Percentiles rank a stretch among this genome's conserved stretches.
Conservation (phyloP, 1,140 invertebrate genomes). For the Eciton burchellii region DNA sequence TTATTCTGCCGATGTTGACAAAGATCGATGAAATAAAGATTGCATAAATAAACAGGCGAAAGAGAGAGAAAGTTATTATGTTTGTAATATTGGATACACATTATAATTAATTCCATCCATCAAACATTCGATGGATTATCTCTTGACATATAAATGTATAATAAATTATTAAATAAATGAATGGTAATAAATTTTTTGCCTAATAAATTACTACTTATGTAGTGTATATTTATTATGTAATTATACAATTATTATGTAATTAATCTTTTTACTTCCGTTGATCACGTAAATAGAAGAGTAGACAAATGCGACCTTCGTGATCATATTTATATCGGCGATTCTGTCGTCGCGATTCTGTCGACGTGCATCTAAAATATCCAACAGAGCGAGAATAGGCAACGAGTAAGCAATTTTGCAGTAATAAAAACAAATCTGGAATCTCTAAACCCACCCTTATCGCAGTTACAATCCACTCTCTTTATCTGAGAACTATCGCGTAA, state of each 20-base stretch:
- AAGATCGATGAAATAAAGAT: slow-evolving; percentile 17
- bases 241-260: too few species aligned
- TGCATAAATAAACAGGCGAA: neutral
- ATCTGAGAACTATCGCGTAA: neutral
- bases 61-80: neutral
- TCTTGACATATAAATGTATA: slow-evolving; percentile 12
- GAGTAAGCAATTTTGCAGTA: neutral
- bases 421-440: neutral
- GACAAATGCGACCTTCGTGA: neutral
- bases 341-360: neutral
- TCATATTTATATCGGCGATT: neutral
- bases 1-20: neutral
- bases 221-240: neutral
- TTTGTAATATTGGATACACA: slow-evolving; percentile 31
- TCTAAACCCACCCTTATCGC: neutral
- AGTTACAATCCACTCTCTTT: neutral
- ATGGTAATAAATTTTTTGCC: slow-evolving; percentile 8
- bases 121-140: neutral
- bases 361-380: neutral
- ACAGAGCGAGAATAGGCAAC: slow-evolving; percentile 3
- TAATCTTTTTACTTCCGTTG: too few species aligned
- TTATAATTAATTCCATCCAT: slow-evolving; percentile 37
- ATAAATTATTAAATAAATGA: slow-evolving; percentile 45
- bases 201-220: slow-evolving; percentile 9
- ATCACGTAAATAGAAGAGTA: neutral